Evolutionary conservation across 2,797 vertebrate species (phyloP), one percentile per base, ranked within the genome.

Genomic region (Momotus momota): DNA sequence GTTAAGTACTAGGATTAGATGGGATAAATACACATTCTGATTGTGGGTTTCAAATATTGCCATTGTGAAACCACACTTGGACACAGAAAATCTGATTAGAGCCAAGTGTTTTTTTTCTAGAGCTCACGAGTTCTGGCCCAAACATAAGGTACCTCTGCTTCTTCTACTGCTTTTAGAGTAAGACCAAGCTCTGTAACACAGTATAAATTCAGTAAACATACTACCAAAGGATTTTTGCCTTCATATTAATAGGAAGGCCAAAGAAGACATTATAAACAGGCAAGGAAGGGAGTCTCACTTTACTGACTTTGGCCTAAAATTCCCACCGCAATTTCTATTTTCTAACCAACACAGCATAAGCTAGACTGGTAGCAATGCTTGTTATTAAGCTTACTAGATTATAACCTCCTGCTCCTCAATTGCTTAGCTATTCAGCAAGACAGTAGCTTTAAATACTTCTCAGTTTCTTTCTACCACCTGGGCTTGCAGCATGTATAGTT

Each of bases 31-130:
- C 40, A 75, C 52, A 66, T 61, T 91, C 54, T 90, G 54, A 90
- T 38, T 79, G 46, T 51, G 40, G 26, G 21, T 79, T 92, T 81
- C 85, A 88, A 86, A 81, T 66, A 79, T 43, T 82, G 72, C 41
- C 86, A 70, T 51, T 67, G 55, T 72, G 78, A 93, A 86, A 88
- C 74, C 52, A 86, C 74, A 43, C 43, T 95, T 72, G 64, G 33
- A 94, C 33, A 75, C 12, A 41, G 31, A 25, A 9, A 46, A 22
- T 65, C 38, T 83, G 51, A 73, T 73, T 52, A 74, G 40, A 78
- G 55, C 51, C 65, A 80, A 78, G 8, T 22, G 29, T 66, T 38
- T 73, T 78, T 73, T 92, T 79, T 77, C 27, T 77, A 73, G 35
- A 60, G 55, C n/a, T 77, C 14, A 55, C n/a, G 55, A 41, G 48